Evolutionary conservation across 2,888 invertebrate species (phyloP), one percentile per base, ranked within the genome.

Genomic region (Diarsia dahlii): DNA sequence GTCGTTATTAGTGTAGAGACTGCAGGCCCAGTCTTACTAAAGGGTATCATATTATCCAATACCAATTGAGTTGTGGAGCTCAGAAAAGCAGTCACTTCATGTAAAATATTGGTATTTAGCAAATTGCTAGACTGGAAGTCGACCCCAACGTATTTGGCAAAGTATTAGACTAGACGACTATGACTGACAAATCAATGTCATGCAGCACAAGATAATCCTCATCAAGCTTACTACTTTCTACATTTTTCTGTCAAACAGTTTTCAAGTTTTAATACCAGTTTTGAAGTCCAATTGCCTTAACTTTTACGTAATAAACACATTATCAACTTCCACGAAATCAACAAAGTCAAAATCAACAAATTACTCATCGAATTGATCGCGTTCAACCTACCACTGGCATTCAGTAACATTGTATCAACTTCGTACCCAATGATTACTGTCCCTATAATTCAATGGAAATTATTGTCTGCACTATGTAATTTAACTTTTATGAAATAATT

Each of bases 401-500:
- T 13, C 23, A 63, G 71, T 74, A 46, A 82, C 79, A 71, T 78
- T 82, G 70, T 78, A 86, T 68, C 64, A 79, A 70, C 82, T 68
- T 63, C 34, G 74, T 77, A 87, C 71, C 88, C 80, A 76, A 79
- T 87, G 75, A 86, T 89, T 87, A 89, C 67, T 9, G 56, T 68
- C 76, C 71, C 73, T 77, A 78, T 82, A 77, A 81, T 87, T 82
- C 81, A 73, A 76, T 76, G 86, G 77, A 85, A 87, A 80, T 89
- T 77, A 77, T 84, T 80, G 65, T 76, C 66, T 71, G 50, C 60
- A 77, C 69, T 64, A 28, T 87, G 66, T 86, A 79, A 88, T 88
- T 87, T 84, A 71, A 74, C 71, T 76, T 89, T 87, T 85, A 86
- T 87, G 60, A 79, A 78, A 85, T 77, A 80, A 50, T 79, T 84